phyloP scores from a whole-genome alignment of 1,140 invertebrate genomes.

The Bombyx mandarina region DNA sequence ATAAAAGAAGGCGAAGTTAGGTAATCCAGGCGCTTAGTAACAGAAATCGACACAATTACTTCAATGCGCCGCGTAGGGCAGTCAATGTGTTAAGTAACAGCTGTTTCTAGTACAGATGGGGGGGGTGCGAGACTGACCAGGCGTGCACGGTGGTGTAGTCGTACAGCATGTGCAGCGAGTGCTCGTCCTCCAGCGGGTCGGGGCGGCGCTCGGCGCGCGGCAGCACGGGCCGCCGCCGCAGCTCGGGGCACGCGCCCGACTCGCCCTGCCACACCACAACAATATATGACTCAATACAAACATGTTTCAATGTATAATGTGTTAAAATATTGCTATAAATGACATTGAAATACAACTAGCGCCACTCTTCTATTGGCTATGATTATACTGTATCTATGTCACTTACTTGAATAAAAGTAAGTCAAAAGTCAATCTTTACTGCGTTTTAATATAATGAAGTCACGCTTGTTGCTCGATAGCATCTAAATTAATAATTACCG shows the following conservation, averaged over 20 bases:
- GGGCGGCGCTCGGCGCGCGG: conserved; percentile 63
- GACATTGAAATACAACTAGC: background rate
- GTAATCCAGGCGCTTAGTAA: too few species aligned
- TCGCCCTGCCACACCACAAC: conserved; percentile 17
- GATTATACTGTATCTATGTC: too few species aligned
- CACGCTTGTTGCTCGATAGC: too few species aligned
- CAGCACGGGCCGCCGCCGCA: conserved; percentile 76
- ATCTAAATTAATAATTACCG: too few species aligned
- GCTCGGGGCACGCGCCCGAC: conserved; percentile 18
- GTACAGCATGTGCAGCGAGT: conserved; percentile 86
- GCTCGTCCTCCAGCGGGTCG: conserved; percentile 82
- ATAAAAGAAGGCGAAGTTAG: too few species aligned
- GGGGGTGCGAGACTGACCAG: conserved; percentile 74
- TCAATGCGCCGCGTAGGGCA: too few species aligned
- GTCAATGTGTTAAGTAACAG: too few species aligned
- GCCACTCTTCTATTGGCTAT: too few species aligned
- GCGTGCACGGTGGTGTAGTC: conserved; percentile 88
- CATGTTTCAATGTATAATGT: background rate
- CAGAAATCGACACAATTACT: too few species aligned
- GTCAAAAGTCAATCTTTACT: too few species aligned
- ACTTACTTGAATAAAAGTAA: too few species aligned
- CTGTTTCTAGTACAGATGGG: background rate
- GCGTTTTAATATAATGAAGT: too few species aligned
- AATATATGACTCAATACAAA: background rate
- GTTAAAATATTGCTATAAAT: conserved; percentile 6